Evolutionary conservation across 2,888 invertebrate genomes (phyloP).

Genomic region (Cheilosia grossa): DNA sequence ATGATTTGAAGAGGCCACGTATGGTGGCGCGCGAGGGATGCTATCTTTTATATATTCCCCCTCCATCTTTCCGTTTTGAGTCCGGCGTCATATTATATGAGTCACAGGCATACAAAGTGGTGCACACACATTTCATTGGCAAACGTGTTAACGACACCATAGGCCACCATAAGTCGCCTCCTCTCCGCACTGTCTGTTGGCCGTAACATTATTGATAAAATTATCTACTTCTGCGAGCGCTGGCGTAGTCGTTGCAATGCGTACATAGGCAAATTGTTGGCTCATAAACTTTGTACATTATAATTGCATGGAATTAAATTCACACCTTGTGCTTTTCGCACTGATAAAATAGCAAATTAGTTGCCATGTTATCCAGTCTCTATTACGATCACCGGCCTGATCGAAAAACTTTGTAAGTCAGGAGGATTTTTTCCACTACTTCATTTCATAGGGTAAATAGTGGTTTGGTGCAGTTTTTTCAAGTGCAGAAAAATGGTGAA

Average conservation of each 20-base stretch:
- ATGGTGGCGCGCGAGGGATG: slow-evolving; percentile 20
- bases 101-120: slow-evolving; percentile 16
- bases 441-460: slow-evolving; percentile 2
- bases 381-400: slow-evolving; percentile 27
- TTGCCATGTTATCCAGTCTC: slow-evolving; percentile 41
- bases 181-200: slow-evolving; percentile 4
- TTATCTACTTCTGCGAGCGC: slow-evolving; percentile 8
- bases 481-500: not conserved
- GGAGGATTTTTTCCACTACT: not conserved
- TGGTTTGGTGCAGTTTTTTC: not conserved
- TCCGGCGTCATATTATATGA: not conserved
- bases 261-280: slow-evolving; percentile 34
- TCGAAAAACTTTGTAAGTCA: slow-evolving; percentile 25
- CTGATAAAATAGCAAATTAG: slow-evolving; percentile 60
- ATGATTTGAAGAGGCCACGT: slow-evolving; percentile 49
- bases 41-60: slow-evolving; percentile 1
- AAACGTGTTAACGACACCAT: slow-evolving; percentile 32
- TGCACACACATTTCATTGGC: slow-evolving; percentile 7
- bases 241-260: slow-evolving; percentile 28
- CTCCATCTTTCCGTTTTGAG: not conserved
- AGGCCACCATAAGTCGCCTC: slow-evolving; percentile 18
- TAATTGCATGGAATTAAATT: slow-evolving; percentile 61
- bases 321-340: slow-evolving; percentile 54
- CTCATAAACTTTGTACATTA: slow-evolving; percentile 44
- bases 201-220: slow-evolving; percentile 12